A percentile compares a stretch with the other conserved stretches of the same genome.
Evolutionary conservation across 1,140 invertebrate genomes (phyloP).

Genomic region (Subanguina moxae): DNA sequence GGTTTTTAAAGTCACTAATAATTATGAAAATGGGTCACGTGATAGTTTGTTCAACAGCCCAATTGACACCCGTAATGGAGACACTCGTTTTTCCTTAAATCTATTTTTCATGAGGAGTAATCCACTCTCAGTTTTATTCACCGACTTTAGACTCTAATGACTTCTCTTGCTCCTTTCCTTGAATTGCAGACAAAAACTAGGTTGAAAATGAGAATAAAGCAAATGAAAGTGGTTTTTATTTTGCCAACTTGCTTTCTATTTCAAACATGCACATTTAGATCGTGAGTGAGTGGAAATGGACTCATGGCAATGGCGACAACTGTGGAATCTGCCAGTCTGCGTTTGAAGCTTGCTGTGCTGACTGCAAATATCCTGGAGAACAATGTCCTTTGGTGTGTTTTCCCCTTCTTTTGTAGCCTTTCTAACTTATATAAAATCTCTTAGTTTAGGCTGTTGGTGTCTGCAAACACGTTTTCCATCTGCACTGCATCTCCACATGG

Average conservation of each 20-base stretch:
- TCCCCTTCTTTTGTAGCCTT: background rate
- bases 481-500: constrained; percentile 99
- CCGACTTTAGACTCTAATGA: too few species aligned
- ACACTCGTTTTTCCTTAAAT: too few species aligned
- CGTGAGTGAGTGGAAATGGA: background rate
- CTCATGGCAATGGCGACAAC: background rate
- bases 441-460: constrained; percentile 80
- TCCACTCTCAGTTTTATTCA: too few species aligned
- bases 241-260: background rate
- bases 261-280: too few species aligned
- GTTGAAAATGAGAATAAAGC: background rate
- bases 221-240: background rate
- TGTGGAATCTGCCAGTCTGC: constrained; percentile 98
- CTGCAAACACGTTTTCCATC: constrained; percentile 98
- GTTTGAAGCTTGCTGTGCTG: constrained; percentile 95
- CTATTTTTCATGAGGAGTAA: too few species aligned
- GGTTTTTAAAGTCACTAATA: too few species aligned
- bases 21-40: too few species aligned
- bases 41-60: too few species aligned
- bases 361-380: constrained; percentile 95
- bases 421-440: constrained; percentile 9
- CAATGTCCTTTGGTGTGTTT: constrained; percentile 78
- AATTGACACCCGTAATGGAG: too few species aligned
- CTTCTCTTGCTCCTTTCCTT: too few species aligned
- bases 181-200: too few species aligned